phyloP scores from a whole-genome alignment of 2,113 vertebrate species.

The Aramus guarauna region DNA sequence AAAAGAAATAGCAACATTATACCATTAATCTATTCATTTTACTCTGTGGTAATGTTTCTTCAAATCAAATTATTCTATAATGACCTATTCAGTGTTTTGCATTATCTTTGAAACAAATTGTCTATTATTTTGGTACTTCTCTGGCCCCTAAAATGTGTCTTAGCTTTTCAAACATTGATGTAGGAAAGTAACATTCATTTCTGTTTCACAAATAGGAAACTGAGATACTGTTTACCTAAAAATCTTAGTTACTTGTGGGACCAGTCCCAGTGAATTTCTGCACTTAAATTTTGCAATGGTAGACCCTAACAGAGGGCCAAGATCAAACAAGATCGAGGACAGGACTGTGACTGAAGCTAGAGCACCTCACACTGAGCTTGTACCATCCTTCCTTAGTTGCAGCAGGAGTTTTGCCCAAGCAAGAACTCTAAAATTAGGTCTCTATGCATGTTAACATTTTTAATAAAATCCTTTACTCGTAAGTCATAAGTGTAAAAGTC shows the following conservation, averaged over 20 bases:
- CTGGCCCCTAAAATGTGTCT: neutral
- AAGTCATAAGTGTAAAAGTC: neutral
- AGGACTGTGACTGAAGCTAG: neutral
- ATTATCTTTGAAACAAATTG: slow-evolving; percentile 20
- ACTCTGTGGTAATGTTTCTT: neutral
- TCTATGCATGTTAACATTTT: neutral
- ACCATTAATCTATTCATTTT: neutral
- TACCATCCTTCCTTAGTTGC: neutral
- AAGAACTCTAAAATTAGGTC: neutral
- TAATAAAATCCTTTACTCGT: neutral
- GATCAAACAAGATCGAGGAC: neutral
- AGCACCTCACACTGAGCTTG: neutral
- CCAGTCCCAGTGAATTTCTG: neutral
- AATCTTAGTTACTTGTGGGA: neutral
- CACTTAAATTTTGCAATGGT: neutral
- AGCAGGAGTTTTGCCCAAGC: neutral
- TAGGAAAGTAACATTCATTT: neutral
- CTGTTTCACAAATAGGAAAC: neutral
- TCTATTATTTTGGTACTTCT: slow-evolving; percentile 28
- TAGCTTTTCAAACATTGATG: neutral
- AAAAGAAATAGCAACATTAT: neutral
- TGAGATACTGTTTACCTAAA: neutral
- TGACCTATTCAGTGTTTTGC: slow-evolving; percentile 33
- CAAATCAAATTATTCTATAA: slow-evolving; percentile 39
- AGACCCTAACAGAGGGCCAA: neutral